Conservation (phyloP, 2,113 vertebrate species). For the Tenebrosternarchus preto region DNA sequence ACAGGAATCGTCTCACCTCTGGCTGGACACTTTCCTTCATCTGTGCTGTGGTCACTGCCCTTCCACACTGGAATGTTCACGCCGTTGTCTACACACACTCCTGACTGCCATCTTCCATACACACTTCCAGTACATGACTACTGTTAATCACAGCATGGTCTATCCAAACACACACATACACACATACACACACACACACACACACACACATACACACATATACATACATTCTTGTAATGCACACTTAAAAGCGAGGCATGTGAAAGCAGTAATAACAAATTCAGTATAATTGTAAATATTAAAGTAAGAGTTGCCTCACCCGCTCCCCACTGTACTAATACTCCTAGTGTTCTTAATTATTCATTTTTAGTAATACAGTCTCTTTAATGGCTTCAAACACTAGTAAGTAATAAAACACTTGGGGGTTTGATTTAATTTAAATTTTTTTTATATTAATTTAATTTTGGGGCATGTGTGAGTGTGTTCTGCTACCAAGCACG, state of each 20-base stretch:
- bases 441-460: constrained; percentile 73
- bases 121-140: no score
- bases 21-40: not conserved
- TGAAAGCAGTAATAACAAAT: constrained; percentile 30
- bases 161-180: not conserved
- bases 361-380: constrained; percentile 75
- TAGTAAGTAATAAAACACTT: constrained; percentile 78
- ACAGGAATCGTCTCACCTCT: not conserved
- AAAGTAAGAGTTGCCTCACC: constrained; percentile 45
- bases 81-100: not conserved
- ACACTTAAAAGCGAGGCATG: not conserved
- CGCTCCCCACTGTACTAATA: constrained; percentile 64
- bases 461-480: constrained; percentile 73
- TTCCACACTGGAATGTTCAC: not conserved
- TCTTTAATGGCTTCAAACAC: constrained; percentile 77
- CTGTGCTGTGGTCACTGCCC: not conserved
- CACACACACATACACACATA: no score
- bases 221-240: not conserved
- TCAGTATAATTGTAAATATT: constrained; percentile 45
- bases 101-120: no score
- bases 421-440: constrained; percentile 80
- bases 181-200: no score
- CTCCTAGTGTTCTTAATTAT: constrained; percentile 75
- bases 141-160: not conserved
- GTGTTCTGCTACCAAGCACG: constrained; percentile 52